Base-by-base conservation (phyloP, 53 echinoderm and acorn worm species). In the Echinarachnius parma region DNA sequence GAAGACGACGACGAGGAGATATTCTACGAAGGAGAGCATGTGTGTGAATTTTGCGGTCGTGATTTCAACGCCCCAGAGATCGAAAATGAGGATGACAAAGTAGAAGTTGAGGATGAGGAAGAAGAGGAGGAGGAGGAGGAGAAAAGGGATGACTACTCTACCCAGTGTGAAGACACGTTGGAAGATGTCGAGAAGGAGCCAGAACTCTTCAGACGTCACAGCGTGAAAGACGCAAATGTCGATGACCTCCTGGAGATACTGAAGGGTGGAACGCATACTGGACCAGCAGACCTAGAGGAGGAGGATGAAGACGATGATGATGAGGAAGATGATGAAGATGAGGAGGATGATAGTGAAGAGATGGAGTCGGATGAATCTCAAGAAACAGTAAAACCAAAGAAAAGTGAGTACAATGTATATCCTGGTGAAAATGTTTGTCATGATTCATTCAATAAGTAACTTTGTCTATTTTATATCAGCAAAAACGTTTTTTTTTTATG, bases 231-330 rank as follows among this genome's bases (percentile, higher is more conserved):
- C 23, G 61, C 34, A 29, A 72, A 63, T 16, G 58, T 64, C 28
- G 58, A 75, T 46, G 64, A 57, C 34, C 47, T 60, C 10, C 28
- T 69, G 34, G 34, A 31, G 35, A 58, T 34, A 18, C 52, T 44
- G 1, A 2, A 25, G 34, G 57, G 67, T 13, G 53, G 49, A 10
- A 28, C 34, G 11, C 34, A 61, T 54, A 21, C n/a, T 24, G 55
- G 21, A 30, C 68, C 34, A 29, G 5, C 76, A 31, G 33, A 19
- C 9, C 23, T 52, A n/a, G 71, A 70, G 2, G 56, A 44, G 8
- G 79, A 79, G 8, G 77, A 60, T 34, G 83, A 65, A 7, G 77
- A 67, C 16, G 61, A 60, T 4, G 71, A 62, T n/a, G 80, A 80
- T 4, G 60, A 80, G 33, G 79, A 78, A 29, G 65, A 78, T 22